Base-by-base conservation (phyloP, 2,888 invertebrate species). In the Drosophila atripex region DNA sequence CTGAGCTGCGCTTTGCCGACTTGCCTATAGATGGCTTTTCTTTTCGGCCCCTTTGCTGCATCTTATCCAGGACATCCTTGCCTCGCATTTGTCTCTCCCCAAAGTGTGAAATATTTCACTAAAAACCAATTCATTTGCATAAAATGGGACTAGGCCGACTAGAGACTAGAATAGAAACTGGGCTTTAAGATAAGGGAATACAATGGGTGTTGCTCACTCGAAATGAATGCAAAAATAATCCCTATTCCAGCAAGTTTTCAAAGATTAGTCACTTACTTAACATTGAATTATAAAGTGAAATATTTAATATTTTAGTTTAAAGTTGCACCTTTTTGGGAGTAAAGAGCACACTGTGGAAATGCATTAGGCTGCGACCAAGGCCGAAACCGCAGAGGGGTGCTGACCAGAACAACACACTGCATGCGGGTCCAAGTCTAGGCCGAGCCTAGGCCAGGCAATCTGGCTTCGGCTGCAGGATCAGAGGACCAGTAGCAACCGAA, bases 51-150 rank as follows among this genome's bases (percentile, higher is more conserved):
- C 38, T 39, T 45, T 38, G 21, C 41, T 53, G n/a, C 43, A 53
- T 32, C 32, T 32, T 57, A 30, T 35, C 18, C 32, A 32, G 53
- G 32, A 23, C 23, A 16, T 21, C 30, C 23, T 45, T 32, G 50
- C 61, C 47, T 38, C 28, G 45, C 9, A 9, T 28, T 28, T 38
- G 39, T 16, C 52, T 25, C 45, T 55, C 59, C 76, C 61, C 71
- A 77, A 75, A 86, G 86, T 86, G 83, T 72, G 71, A 80, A 87
- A 79, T 73, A 84, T 88, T 80, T 75, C 87, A 86, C 80, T 80
- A 74, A 84, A 88, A 87, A 88, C 86, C 85, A 87, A 88, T 88
- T 87, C 87, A 85, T 85, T 85, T 85, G 87, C 85, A 85, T 85
- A 88, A 80, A 88, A 84, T 70, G 61, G 71, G 80, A 86, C n/a